A percentile compares a stretch with the other conserved stretches of the same genome.
Evolutionary conservation across 1,140 invertebrate genomes (phyloP).

Genomic region (Bombus pascuorum): DNA sequence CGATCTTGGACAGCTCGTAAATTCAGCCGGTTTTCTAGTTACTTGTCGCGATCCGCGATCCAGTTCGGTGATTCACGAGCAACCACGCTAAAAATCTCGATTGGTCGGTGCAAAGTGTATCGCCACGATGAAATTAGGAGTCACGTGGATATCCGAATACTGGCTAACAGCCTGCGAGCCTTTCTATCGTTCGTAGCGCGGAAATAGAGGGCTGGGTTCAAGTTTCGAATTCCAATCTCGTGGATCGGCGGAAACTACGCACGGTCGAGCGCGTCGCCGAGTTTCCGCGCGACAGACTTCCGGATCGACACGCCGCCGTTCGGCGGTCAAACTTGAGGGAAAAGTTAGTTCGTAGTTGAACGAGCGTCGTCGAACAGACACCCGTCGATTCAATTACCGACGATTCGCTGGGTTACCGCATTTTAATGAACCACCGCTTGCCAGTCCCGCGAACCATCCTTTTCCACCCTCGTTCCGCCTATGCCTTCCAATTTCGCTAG

Average conservation of each 20-base stretch:
- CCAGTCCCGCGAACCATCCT: constrained; percentile 26
- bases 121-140: not conserved
- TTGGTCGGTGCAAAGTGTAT: not conserved
- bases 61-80: not conserved
- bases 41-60: too few species aligned
- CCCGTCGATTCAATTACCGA: constrained; percentile 72
- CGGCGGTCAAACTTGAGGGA: constrained; percentile 66
- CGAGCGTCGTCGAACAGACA: constrained; percentile 60
- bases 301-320: constrained; percentile 53
- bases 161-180: not conserved
- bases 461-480: not conserved
- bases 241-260: constrained; percentile 55
- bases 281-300: constrained; percentile 58
- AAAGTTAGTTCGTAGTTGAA: constrained; percentile 64
- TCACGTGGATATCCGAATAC: not conserved
- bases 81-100: not conserved
- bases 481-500: not conserved
- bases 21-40: not conserved
- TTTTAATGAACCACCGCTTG: constrained; percentile 71
- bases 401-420: constrained; percentile 70
- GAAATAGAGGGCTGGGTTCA: not conserved
- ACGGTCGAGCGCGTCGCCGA: constrained; percentile 49
- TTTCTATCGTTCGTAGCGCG: constrained; percentile 8
- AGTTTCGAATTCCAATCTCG: constrained; percentile 63
- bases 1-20: not conserved